Base-by-base conservation (phyloP, 2,113 vertebrate species). In the Sturnus vulgaris region DNA sequence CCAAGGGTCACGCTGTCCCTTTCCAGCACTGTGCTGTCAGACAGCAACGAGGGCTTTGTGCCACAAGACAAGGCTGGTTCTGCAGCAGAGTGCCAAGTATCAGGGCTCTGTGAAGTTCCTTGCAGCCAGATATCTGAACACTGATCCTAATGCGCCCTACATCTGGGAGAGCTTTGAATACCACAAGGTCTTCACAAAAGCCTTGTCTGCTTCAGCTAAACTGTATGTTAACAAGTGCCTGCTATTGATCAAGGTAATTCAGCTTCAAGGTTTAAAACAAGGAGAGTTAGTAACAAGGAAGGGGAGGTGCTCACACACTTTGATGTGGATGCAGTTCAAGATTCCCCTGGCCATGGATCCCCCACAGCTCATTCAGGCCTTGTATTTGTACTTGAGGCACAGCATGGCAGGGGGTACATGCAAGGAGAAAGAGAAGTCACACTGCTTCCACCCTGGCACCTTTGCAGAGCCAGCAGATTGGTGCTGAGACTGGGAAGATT, bases 241-340 rank as follows among this genome's bases (percentile, higher is more conserved):
- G 57, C 63, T 91, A 92, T 87, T 40, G 95, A 95, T 95, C 91
- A 72, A 13, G 40, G 55, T 77, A 95, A 95, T 92, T 90, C 91
- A 94, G 85, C 84, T 87, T 76, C 64, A 90, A 80, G 80, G 93
- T 78, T 95, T 92, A 88, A 52, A 86, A 81, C 52, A 83, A 66
- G 71, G 21, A 59, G 63, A 91, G 57, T 50, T 52, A 78, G 70
- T 49, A 86, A 86, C 56, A 92, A 70, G 73, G 50, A 88, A 82
- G 16, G 49, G 61, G 81, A 93, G 73, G 57, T 57, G 47, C 77
- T 93, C 78, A 57, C 28, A n/a, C 10, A 14, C 66, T 92, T 69
- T 83, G 86, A 90, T 66, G 30, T 11, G 39, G 56, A 78, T 56
- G 72, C 49, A 63, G 80, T 37, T 83, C 52, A 76, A 78, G 86